Evolutionary conservation across 2,888 invertebrate genomes (phyloP).

Genomic region (Epinotia bilunana): DNA sequence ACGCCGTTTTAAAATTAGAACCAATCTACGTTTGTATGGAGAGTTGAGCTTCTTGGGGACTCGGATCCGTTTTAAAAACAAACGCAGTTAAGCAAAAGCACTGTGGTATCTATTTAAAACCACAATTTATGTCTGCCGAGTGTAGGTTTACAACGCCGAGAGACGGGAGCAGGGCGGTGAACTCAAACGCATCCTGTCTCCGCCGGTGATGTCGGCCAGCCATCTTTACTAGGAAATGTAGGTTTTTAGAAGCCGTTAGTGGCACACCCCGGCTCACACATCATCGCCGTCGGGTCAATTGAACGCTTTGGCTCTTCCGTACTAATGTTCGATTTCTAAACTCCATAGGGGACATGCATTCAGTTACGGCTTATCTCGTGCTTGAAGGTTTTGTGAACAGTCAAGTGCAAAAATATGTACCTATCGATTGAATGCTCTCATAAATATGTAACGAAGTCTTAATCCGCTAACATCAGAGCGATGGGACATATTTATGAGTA

Average conservation of each 20-base stretch:
- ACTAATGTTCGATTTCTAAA: slow-evolving; percentile 58
- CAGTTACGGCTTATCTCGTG: slow-evolving; percentile 45
- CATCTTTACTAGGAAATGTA: slow-evolving; percentile 78
- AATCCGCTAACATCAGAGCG: no score
- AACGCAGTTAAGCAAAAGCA: slow-evolving; percentile 52
- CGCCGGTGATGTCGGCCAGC: slow-evolving; percentile 71
- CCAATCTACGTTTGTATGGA: no score
- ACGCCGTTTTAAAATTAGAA: no score
- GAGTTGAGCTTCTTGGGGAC: no score
- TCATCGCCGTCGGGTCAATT: slow-evolving; percentile 73
- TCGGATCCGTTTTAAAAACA: slow-evolving; percentile 10
- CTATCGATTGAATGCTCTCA: no score
- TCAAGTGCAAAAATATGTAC: no score
- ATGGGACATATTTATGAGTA: no score
- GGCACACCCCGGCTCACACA: slow-evolving; percentile 69
- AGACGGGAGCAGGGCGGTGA: slow-evolving; percentile 71
- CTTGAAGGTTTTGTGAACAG: background rate
- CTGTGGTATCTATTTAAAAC: slow-evolving; percentile 63
- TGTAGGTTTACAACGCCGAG: slow-evolving; percentile 69
- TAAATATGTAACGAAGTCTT: no score
- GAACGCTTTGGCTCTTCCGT: slow-evolving; percentile 62
- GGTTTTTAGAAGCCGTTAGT: slow-evolving; percentile 79
- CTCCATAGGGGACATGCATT: slow-evolving; percentile 50
- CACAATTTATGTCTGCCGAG: slow-evolving; percentile 69
- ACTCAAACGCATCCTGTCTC: slow-evolving; percentile 79